These are phyloP conservation scores for Drosophila melanosoma DNA, from an alignment of 2,888 invertebrate species.

Conservation along the genomic window DNA sequence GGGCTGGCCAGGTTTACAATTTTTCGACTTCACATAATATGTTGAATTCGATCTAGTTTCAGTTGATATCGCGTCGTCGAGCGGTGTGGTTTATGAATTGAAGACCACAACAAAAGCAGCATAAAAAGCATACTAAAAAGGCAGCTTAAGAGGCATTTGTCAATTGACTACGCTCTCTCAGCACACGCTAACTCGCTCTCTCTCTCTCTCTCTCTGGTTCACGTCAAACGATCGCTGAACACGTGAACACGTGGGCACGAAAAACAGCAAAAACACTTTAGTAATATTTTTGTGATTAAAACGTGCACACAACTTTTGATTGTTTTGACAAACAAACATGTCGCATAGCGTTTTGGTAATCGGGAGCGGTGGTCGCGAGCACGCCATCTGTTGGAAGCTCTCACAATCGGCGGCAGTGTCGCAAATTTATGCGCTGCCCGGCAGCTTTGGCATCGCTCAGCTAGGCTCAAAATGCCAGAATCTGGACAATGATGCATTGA, in stretches of 20 bases:
- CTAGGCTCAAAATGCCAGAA: constrained; percentile 88
- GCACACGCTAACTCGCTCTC: background rate
- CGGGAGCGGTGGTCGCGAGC: constrained; percentile 97
- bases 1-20: constrained; percentile 19
- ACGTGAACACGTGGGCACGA: constrained; percentile 62
- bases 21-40: constrained; percentile 45
- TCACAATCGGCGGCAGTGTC: constrained; percentile 90
- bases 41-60: constrained; percentile 52
- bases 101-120: constrained; percentile 26
- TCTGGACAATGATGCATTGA: constrained; percentile 82
- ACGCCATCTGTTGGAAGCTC: constrained; percentile 97
- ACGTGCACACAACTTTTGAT: constrained; percentile 43
- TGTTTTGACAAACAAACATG: constrained; percentile 50
- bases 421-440: constrained; percentile 93
- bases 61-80: constrained; percentile 61
- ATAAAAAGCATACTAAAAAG: constrained; percentile 35
- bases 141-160: constrained; percentile 6
- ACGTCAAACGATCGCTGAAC: constrained; percentile 15
- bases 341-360: constrained; percentile 90
- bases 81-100: constrained; percentile 52
- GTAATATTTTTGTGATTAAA: constrained; percentile 32
- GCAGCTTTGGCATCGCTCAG: constrained; percentile 93
- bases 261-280: constrained; percentile 21
- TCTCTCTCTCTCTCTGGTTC: constrained; percentile 21
- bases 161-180: constrained; percentile 11